Percentiles rank a stretch among this genome's conserved stretches.
These are phyloP conservation scores for Perca fluviatilis DNA, from an alignment of 2,113 vertebrate species.

Conservation along the genomic window DNA sequence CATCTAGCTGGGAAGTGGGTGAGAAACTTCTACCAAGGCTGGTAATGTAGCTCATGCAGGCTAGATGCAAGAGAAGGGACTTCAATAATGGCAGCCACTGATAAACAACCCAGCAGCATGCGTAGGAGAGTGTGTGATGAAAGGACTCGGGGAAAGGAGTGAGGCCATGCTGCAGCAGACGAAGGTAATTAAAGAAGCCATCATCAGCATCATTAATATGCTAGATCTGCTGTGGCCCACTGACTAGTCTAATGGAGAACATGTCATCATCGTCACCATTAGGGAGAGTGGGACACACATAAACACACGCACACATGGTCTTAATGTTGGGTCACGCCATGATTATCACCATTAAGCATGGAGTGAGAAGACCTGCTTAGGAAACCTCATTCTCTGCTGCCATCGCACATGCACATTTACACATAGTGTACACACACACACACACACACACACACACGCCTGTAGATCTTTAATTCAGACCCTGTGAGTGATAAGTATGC, in stretches of 20 bases:
- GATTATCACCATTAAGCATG: conserved; percentile 82
- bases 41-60: conserved; percentile 47
- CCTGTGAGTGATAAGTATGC: conserved; percentile 85
- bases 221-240: conserved; percentile 82
- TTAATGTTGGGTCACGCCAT: conserved; percentile 82
- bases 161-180: conserved; percentile 74
- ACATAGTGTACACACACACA: conserved; percentile 35
- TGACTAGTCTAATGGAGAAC: conserved; percentile 82
- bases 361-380: conserved; percentile 81
- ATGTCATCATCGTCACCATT: conserved; percentile 84
- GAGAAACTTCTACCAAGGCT: conserved; percentile 35
- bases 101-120: conserved; percentile 77
- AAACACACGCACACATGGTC: conserved; percentile 69
- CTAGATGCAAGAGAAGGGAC: conserved; percentile 61
- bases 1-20: conserved; percentile 10
- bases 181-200: conserved; percentile 83
- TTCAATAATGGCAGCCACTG: conserved; percentile 67
- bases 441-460: conserved; percentile 33
- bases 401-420: conserved; percentile 47
- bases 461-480: conserved; percentile 85
- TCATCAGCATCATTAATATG: conserved; percentile 85
- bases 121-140: conserved; percentile 74
- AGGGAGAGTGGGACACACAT: conserved; percentile 77
- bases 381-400: conserved; percentile 69
- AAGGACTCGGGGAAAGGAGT: conserved; percentile 71